Evolutionary conservation across 2,888 invertebrate species (phyloP).

Genomic region (Anoplius nigerrimus): DNA sequence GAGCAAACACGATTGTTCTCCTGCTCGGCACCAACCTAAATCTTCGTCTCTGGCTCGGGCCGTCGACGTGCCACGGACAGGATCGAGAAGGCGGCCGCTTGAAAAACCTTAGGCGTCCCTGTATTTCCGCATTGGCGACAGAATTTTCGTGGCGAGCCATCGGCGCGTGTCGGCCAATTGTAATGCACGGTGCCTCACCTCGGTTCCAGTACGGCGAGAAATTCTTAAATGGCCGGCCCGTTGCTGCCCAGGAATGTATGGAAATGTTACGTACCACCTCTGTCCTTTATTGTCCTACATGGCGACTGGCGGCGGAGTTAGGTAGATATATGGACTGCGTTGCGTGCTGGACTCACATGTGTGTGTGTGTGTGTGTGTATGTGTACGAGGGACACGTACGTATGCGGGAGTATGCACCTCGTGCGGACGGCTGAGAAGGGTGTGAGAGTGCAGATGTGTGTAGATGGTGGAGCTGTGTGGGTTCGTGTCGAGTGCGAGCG

Average conservation of each 20-base stretch:
- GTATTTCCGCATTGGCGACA: slow-evolving; percentile 7
- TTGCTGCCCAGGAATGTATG: slow-evolving; percentile 69
- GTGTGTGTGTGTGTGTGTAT: slow-evolving; percentile 9
- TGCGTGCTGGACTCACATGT: slow-evolving; percentile 41
- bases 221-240: slow-evolving; percentile 70
- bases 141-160: slow-evolving; percentile 55
- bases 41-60: too few relatives aligned
- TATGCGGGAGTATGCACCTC: background rate
- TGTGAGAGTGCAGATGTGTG: too few relatives aligned
- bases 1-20: too few relatives aligned
- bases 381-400: background rate
- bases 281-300: slow-evolving; percentile 71
- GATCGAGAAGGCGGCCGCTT: slow-evolving; percentile 33
- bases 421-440: too few relatives aligned
- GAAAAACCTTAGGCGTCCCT: too few relatives aligned
- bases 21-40: too few relatives aligned
- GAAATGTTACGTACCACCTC: slow-evolving; percentile 66
- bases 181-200: slow-evolving; percentile 61
- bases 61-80: too few relatives aligned
- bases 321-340: slow-evolving; percentile 57
- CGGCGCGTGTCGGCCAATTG: slow-evolving; percentile 67
- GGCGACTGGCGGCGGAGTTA: slow-evolving; percentile 62
- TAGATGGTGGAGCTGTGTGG: slow-evolving; percentile 18
- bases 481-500: slow-evolving; percentile 6
- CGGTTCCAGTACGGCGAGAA: slow-evolving; percentile 64